Conservation (phyloP, 1,140 invertebrate genomes). For the Procambarus clarkii region DNA sequence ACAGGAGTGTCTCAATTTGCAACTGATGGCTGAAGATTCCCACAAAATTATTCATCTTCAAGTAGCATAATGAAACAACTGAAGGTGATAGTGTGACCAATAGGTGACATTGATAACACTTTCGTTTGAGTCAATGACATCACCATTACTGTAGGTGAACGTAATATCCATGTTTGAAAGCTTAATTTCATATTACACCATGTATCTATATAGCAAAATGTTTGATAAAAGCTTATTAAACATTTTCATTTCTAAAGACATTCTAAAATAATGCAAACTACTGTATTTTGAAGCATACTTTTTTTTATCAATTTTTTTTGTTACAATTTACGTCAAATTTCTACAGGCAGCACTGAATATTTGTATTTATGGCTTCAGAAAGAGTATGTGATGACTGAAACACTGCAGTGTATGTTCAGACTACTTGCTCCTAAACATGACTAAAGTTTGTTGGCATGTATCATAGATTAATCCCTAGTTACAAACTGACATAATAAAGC, state of each 20-base stretch:
- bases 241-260: background rate
- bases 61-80: background rate
- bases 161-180: slow-evolving; percentile 23
- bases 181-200: background rate
- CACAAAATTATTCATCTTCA: slow-evolving; percentile 8
- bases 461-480: too few relatives aligned
- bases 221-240: background rate
- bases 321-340: slow-evolving; percentile 20
- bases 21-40: slow-evolving; percentile 22
- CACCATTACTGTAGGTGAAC: slow-evolving; percentile 42
- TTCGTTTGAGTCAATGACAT: slow-evolving; percentile 2
- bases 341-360: slow-evolving; percentile 37
- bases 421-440: slow-evolving; percentile 20
- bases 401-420: background rate
- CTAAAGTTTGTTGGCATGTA: background rate
- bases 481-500: background rate
- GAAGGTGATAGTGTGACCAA: slow-evolving; percentile 6
- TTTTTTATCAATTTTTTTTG: too few relatives aligned
- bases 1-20: slow-evolving; percentile 17
- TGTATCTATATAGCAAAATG: background rate
- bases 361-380: slow-evolving; percentile 14
- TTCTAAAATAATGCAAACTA: background rate
- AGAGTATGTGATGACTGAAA: slow-evolving; percentile 11
- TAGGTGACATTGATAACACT: slow-evolving; percentile 7
- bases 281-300: background rate